These are phyloP conservation scores for Platynereis dumerilii DNA, from an alignment of 2,888 invertebrate species.

Conservation along the genomic window DNA sequence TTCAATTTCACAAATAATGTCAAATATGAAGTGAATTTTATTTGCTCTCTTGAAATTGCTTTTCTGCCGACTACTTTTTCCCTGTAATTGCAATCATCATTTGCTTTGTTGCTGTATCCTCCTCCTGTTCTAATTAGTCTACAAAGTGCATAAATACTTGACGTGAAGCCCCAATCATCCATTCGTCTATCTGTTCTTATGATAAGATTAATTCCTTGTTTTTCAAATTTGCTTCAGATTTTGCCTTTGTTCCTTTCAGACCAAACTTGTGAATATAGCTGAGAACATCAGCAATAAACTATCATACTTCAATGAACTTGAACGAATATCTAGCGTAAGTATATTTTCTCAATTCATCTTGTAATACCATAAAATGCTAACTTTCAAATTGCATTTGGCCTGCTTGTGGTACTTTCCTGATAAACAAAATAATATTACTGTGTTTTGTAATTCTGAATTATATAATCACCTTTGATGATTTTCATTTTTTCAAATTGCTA, in stretches of 20 bases:
- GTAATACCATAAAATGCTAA: no score
- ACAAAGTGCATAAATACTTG: no score
- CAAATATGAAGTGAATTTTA: background rate
- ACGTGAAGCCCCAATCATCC: no score
- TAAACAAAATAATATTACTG: background rate
- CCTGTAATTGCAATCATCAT: no score
- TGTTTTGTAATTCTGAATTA: slow-evolving; percentile 6
- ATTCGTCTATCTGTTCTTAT: no score
- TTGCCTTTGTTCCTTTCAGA: slow-evolving; percentile 65
- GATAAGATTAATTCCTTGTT: no score
- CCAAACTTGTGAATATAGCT: slow-evolving; percentile 79
- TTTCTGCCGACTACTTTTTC: background rate
- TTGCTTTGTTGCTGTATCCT: no score
- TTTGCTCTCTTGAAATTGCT: background rate
- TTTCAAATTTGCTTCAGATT: no score
- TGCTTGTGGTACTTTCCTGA: no score
- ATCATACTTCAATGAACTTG: slow-evolving; percentile 85
- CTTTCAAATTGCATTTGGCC: no score
- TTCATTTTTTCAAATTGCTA: background rate
- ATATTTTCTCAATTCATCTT: background rate
- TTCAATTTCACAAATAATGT: no score
- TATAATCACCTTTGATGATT: background rate
- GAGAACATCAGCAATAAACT: slow-evolving; percentile 81
- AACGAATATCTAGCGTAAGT: slow-evolving; percentile 71
- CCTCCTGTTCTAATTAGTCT: no score